Evolutionary conservation across 2,113 vertebrate genomes (phyloP).

Genomic region (Myiozetetes cayanensis): DNA sequence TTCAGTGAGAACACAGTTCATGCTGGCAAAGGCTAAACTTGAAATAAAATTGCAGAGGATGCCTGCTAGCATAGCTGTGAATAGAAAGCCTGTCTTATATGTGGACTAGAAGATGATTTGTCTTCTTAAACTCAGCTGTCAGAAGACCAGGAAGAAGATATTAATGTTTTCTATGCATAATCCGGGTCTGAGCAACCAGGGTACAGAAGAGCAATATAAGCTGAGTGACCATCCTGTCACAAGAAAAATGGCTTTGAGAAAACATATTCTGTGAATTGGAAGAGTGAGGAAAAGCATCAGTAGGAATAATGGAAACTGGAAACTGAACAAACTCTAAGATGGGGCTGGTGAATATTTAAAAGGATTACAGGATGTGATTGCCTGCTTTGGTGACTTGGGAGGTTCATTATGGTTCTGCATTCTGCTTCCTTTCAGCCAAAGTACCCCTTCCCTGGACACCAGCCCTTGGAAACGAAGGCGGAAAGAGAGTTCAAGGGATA

Average conservation of each 20-base stretch:
- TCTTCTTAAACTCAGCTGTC: not conserved
- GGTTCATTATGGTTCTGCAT: not conserved
- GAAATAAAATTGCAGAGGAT: not conserved
- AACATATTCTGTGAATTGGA: not conserved
- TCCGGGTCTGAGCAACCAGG: not conserved
- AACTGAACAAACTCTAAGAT: not conserved
- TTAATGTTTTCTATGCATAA: not conserved
- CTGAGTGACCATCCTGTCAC: not conserved
- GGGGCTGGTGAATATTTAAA: not conserved
- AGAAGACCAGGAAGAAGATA: not conserved
- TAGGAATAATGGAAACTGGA: slow-evolving; percentile 30
- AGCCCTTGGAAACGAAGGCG: not conserved
- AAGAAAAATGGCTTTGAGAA: not conserved
- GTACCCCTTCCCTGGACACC: not conserved
- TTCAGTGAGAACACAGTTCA: not conserved
- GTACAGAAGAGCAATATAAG: not conserved
- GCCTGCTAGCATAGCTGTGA: not conserved
- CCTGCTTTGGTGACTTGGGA: not conserved
- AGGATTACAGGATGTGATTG: not conserved
- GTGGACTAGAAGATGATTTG: not conserved
- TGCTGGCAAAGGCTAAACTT: not conserved
- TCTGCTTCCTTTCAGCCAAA: not conserved
- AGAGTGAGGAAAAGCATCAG: not conserved
- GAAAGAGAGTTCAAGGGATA: not conserved
- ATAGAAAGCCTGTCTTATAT: not conserved